phyloP scores from a whole-genome alignment of 2,113 vertebrate species.

The Sphaerodactylus townsendi region DNA sequence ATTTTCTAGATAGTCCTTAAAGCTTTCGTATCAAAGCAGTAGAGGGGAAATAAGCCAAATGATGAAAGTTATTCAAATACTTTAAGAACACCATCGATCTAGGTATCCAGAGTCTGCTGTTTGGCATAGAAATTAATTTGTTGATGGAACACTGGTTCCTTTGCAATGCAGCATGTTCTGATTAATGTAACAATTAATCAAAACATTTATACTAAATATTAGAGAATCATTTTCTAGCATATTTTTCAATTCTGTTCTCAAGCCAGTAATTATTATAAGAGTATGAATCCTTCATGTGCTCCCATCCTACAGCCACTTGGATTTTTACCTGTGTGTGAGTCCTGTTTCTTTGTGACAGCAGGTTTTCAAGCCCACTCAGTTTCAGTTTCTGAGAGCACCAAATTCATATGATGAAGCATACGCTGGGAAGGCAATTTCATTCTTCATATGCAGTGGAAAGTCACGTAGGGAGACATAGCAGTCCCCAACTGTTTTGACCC shows the following conservation, averaged over 20 bases:
- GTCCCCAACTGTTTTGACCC: too few species aligned
- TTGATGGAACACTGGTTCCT: constrained; percentile 48
- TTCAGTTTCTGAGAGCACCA: too few species aligned
- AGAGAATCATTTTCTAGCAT: constrained; percentile 25
- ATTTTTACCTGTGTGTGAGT: too few species aligned
- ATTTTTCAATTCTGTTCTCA: constrained; percentile 35
- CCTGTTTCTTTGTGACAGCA: too few species aligned
- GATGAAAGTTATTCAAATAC: constrained; percentile 9
- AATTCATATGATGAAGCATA: too few species aligned
- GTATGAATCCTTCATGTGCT: not conserved
- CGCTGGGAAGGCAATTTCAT: too few species aligned
- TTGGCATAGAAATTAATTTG: constrained; percentile 56
- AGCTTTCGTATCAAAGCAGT: not conserved
- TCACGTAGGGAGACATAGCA: too few species aligned
- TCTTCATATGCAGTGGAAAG: too few species aligned
- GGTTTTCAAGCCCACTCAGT: too few species aligned
- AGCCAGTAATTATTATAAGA: constrained; percentile 46
- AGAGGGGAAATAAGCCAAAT: not conserved
- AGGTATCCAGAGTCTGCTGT: constrained; percentile 41
- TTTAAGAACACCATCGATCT: constrained; percentile 43
- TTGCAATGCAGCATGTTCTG: constrained; percentile 52
- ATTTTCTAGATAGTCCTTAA: not conserved
- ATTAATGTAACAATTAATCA: constrained; percentile 66
- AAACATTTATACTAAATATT: constrained; percentile 58
- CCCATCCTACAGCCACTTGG: too few species aligned